Base-by-base conservation (phyloP, 2,797 vertebrate species). In the Alca torda region DNA sequence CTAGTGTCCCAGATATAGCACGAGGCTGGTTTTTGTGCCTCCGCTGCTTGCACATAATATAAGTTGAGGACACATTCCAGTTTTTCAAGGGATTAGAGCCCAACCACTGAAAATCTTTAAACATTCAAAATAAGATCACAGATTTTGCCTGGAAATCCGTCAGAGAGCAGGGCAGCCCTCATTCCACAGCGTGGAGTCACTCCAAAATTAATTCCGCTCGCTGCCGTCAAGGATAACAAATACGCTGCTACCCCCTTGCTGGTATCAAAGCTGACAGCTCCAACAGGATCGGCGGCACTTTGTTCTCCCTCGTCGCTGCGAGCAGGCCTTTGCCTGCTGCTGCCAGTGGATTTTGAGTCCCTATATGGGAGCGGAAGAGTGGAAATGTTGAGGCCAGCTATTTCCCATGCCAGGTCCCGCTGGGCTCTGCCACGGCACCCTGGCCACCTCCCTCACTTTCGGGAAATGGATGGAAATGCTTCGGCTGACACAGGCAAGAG, bases 181-280 rank as follows among this genome's bases (percentile, higher is more conserved):
- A 70, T 69, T 93, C 46, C 59, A 69, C 26, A 33, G 45, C 8
- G 1, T 39, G 70, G 72, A 90, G 56, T 86, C 28, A 39, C 56
- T 89, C 48, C 92, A 85, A 87, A 93, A 83, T 87, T 77, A 87
- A 92, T 89, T 92, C 63, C 3, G 2, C 60, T 73, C 3, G 0
- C 68, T 91, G 67, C 59, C 13, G 0, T 84, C 68, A 46, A 60
- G 82, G 68, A 30, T 50, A 89, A 89, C 64, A 77, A 85, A 69
- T 37, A 53, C 0, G 0, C 14, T 0, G 1, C 74, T 73, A 11
- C 43, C 26, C 28, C 78, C 50, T 84, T 1, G 0, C 53, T 6
- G 2, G 28, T 33, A 57, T 61, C 93, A 87, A 57, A 92, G 75
- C 80, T 86, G 86, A 87, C 67, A 59, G 56, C 48, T 94, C 86